Percentiles rank a stretch among this genome's conserved stretches.
phyloP scores from a whole-genome alignment of 2,113 vertebrate genomes.

The Clupea harengus region DNA sequence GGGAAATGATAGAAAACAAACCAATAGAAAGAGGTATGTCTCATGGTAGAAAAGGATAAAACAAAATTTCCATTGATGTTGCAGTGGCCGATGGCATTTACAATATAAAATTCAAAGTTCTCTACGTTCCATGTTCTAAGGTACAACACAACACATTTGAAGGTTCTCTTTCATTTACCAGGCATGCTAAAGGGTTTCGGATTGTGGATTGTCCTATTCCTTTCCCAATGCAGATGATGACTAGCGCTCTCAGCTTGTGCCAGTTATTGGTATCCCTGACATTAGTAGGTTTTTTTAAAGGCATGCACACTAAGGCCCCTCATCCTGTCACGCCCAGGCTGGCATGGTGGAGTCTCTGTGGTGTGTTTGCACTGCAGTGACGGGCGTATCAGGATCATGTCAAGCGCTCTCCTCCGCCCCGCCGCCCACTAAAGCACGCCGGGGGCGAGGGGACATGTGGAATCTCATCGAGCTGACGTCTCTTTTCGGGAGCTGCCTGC shows the following conservation, averaged over 20 bases:
- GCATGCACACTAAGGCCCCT: not conserved
- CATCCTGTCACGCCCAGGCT: not conserved
- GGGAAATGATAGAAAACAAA: constrained; percentile 17
- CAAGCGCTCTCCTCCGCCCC: constrained; percentile 31
- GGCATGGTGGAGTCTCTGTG: not conserved
- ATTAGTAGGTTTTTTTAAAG: not conserved
- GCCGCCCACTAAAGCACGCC: constrained; percentile 20
- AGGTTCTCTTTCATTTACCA: too few relatives aligned
- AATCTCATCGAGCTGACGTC: constrained; percentile 42
- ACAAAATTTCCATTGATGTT: constrained; percentile 22
- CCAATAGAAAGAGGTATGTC: constrained; percentile 20
- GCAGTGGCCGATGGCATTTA: constrained; percentile 40
- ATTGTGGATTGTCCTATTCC: not conserved
- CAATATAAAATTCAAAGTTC: not conserved
- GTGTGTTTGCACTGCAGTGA: constrained; percentile 35
- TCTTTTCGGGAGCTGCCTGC: constrained; percentile 39
- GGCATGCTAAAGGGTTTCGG: too few relatives aligned
- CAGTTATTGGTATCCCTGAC: not conserved
- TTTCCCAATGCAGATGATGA: not conserved
- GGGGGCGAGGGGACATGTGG: constrained; percentile 29
- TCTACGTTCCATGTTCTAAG: not conserved
- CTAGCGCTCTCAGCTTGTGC: not conserved
- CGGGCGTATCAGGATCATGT: constrained; percentile 37
- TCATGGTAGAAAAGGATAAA: constrained; percentile 44
- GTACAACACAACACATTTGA: not conserved